phyloP scores from a whole-genome alignment of 2,888 invertebrate species.

The Drosophila sordidula region DNA sequence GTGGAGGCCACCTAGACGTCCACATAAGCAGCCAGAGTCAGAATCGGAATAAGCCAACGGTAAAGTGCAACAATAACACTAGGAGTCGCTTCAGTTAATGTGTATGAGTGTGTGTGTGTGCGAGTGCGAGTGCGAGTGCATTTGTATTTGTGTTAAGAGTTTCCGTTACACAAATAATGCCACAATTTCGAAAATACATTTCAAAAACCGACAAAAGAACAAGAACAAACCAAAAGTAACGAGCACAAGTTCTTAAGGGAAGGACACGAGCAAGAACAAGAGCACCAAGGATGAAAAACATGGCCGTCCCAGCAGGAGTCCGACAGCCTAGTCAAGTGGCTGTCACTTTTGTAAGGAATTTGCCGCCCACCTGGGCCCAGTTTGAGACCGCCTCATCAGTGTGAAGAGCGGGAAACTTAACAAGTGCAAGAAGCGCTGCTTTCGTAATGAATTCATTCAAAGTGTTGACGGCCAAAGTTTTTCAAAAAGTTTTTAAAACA shows the following conservation, averaged over 20 bases:
- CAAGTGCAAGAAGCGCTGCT: slow-evolving; percentile 62
- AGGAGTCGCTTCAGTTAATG: slow-evolving; percentile 2
- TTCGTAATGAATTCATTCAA: slow-evolving; percentile 71
- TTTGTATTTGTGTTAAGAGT: slow-evolving; percentile 65
- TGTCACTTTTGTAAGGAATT: slow-evolving; percentile 40
- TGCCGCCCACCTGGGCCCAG: slow-evolving; percentile 42
- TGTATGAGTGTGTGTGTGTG: slow-evolving; percentile 24
- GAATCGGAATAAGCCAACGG: slow-evolving; percentile 58
- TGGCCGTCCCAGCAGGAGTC: slow-evolving; percentile 36
- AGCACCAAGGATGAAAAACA: slow-evolving; percentile 13
- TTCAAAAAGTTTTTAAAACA: slow-evolving; percentile 40
- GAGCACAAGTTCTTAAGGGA: slow-evolving; percentile 59
- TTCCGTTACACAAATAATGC: slow-evolving; percentile 68
- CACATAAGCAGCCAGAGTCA: slow-evolving; percentile 23
- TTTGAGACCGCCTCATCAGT: slow-evolving; percentile 7
- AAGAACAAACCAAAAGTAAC: slow-evolving; percentile 69
- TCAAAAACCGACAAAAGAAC: slow-evolving; percentile 59
- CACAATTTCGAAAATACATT: slow-evolving; percentile 63
- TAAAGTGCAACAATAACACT: slow-evolving; percentile 64
- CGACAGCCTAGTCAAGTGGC: slow-evolving; percentile 44
- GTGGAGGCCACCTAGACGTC: slow-evolving; percentile 31
- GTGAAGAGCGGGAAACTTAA: slow-evolving; percentile 42
- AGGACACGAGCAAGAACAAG: not conserved
- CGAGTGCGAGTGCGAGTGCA: slow-evolving; percentile 24
- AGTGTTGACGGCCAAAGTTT: slow-evolving; percentile 58